Percentiles rank a stretch among this genome's conserved stretches.
Evolutionary conservation across 1,140 invertebrate genomes (phyloP).

Genomic region (Sycophila sp.): DNA sequence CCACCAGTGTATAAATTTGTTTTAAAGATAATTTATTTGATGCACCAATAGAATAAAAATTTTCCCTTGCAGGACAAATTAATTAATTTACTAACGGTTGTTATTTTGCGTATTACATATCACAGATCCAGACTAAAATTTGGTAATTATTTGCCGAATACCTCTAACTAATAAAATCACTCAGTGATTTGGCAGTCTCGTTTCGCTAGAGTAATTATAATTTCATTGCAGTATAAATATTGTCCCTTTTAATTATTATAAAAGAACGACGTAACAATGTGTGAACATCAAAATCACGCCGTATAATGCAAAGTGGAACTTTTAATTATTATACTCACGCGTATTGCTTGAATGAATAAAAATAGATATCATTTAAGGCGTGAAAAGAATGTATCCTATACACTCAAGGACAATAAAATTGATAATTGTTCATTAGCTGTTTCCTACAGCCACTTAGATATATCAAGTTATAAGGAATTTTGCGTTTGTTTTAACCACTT

Average conservation of each 20-base stretch:
- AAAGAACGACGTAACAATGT: neutral
- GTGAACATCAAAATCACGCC: constrained; percentile 9
- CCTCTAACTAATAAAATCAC: constrained; percentile 13
- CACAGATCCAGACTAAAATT: constrained; percentile 41
- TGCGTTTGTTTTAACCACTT: constrained; percentile 67
- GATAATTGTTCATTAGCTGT: constrained; percentile 15
- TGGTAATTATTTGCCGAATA: constrained; percentile 22
- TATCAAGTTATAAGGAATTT: constrained; percentile 39
- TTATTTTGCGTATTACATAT: constrained; percentile 40
- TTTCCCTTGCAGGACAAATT: constrained; percentile 11
- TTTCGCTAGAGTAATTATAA: constrained; percentile 36
- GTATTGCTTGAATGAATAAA: constrained; percentile 34
- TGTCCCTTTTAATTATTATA: constrained; percentile 40
- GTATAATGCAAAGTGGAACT: constrained; percentile 23
- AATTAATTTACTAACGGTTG: constrained; percentile 27
- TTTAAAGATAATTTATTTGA: neutral
- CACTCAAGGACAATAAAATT: constrained; percentile 33
- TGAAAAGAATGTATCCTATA: constrained; percentile 13
- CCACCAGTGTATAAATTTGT: constrained; percentile 22
- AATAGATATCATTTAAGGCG: constrained; percentile 29
- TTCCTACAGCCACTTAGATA: neutral
- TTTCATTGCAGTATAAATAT: constrained; percentile 41
- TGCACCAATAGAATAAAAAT: constrained; percentile 19
- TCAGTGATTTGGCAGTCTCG: constrained; percentile 27
- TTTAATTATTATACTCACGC: constrained; percentile 27